These are phyloP conservation scores for Nephrotoma flavescens DNA, from an alignment of 2,888 invertebrate species.

Conservation along the genomic window DNA sequence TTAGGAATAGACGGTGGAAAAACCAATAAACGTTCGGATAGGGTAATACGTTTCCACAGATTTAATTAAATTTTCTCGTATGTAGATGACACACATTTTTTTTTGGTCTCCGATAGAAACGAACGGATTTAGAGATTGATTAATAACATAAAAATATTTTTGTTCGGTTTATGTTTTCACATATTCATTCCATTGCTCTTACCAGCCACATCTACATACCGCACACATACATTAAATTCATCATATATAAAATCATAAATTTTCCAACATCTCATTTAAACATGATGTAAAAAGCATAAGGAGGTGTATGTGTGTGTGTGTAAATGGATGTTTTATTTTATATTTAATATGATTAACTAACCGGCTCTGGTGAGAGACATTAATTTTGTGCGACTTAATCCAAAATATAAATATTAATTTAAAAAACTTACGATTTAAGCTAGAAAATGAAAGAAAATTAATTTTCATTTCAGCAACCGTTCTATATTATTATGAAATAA, in stretches of 20 bases:
- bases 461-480: not conserved
- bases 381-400: not conserved
- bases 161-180: not conserved
- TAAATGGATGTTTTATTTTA: no score
- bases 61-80: not conserved
- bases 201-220: not conserved
- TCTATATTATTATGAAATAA: not conserved
- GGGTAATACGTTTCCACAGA: not conserved
- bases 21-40: not conserved
- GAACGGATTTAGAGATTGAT: not conserved
- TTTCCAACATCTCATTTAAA: not conserved
- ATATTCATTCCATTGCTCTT: not conserved
- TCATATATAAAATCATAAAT: not conserved
- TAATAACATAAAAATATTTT: not conserved
- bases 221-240: not conserved
- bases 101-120: not conserved
- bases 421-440: not conserved
- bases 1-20: not conserved
- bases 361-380: not conserved
- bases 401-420: not conserved
- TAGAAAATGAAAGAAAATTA: not conserved
- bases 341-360: not conserved
- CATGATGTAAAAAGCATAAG: not conserved
- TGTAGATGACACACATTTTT: not conserved
- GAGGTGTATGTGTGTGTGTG: not conserved